A percentile compares a stretch with the other conserved stretches of the same genome.
Conservation (phyloP, 2,888 invertebrate genomes). For the Andrena haemorrhoa region DNA sequence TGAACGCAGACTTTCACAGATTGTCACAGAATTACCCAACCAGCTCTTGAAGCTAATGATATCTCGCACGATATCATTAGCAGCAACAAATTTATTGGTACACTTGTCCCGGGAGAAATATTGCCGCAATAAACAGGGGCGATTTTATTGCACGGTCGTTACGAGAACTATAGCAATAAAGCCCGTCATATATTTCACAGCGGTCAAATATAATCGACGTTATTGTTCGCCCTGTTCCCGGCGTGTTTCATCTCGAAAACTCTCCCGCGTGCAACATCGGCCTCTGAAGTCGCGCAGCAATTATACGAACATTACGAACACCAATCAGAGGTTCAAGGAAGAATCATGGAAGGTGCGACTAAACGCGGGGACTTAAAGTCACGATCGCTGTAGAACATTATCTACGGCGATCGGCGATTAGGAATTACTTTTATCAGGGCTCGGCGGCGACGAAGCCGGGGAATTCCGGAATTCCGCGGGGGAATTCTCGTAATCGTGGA, state of each 20-base stretch:
- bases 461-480: constrained; percentile 50
- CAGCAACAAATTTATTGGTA: background rate
- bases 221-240: background rate
- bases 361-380: constrained; percentile 36
- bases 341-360: constrained; percentile 9
- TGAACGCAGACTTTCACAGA: too few species aligned
- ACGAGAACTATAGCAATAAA: constrained; percentile 15
- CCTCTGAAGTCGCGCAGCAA: background rate
- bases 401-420: constrained; percentile 59
- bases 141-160: constrained; percentile 5
- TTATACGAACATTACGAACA: too few species aligned
- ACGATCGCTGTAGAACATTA: constrained; percentile 52
- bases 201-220: background rate
- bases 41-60: background rate
- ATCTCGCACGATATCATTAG: background rate
- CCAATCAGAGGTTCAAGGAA: background rate
- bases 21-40: too few species aligned
- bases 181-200: constrained; percentile 13
- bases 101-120: background rate
- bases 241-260: constrained; percentile 12
- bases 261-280: constrained; percentile 5
- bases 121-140: background rate
- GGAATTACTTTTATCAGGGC: constrained; percentile 55
- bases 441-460: constrained; percentile 21
- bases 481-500: constrained; percentile 67